Percentiles rank a stretch among this genome's conserved stretches.
These are phyloP conservation scores for Glossophaga mutica DNA, from an alignment of 2,797 vertebrate species.

Conservation along the genomic window DNA sequence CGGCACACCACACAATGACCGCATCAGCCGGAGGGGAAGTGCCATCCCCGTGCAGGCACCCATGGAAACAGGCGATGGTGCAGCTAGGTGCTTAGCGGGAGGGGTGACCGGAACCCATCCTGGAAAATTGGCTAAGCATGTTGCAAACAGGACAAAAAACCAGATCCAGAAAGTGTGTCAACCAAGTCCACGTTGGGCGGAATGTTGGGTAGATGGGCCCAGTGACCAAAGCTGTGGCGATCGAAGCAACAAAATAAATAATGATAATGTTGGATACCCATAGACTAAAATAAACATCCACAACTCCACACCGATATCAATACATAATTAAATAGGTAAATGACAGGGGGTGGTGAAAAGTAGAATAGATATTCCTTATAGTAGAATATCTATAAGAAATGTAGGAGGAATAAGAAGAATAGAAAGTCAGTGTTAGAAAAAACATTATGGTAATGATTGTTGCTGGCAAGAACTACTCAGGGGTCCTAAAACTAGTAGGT, in stretches of 20 bases:
- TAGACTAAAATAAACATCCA: neutral
- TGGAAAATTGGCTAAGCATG: neutral
- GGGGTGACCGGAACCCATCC: neutral
- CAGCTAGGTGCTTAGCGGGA: neutral
- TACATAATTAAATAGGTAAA: neutral
- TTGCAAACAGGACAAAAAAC: neutral
- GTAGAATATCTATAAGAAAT: neutral
- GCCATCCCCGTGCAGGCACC: neutral
- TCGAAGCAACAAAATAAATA: neutral
- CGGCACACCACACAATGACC: conserved; percentile 31
- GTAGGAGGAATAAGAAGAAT: neutral
- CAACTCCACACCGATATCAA: neutral
- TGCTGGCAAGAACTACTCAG: neutral
- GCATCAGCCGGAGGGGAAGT: neutral
- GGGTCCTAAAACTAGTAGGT: neutral
- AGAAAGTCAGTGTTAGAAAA: neutral
- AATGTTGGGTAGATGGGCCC: neutral
- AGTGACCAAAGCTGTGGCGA: neutral
- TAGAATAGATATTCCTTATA: neutral
- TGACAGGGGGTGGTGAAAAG: neutral
- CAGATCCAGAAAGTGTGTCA: neutral
- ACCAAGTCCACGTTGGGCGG: no score
- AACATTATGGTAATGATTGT: neutral
- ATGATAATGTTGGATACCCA: neutral
- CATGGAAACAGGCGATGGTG: neutral